Evolutionary conservation across 2,797 vertebrate genomes (phyloP), one percentile per base, ranked within the genome.

Genomic region (Yasuhikotakia modesta): DNA sequence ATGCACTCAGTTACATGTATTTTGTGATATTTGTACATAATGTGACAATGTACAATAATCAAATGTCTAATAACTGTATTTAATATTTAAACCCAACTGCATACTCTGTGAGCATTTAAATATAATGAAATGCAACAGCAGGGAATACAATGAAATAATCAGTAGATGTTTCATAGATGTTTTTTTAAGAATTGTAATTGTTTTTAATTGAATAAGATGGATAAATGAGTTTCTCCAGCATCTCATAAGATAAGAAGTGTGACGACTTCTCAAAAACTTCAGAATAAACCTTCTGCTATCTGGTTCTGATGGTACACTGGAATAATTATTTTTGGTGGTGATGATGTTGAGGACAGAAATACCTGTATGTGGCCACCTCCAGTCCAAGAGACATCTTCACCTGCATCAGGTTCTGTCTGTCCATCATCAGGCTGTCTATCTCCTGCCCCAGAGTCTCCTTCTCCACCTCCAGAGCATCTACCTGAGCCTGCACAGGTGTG

Each of bases 331-430:
- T 27, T 27, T 27, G 27, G 27, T 27, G 27, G 27, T 27, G 27
- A 27, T 27, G 27, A 27, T 27, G 27, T 27, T 27, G 14, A 70
- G 45, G 17, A 61, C 22, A 45, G 24, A 7, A 4, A 12, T 93
- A 99, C 97, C 96, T 96, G 94, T 98, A 98, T 0, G 95, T 95
- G 16, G 94, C 92, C 70, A 98, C 96, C 82, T 99, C 96, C 81
- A 97, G 86, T 63, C 93, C 93, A 76, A 98, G 94, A 53, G 95
- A 95, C 94, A 93, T 94, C 92, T 98, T 96, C 82, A 94, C 88
- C 89, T 96, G 93, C 86, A 92, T 87, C 77, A 98, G 91, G 85
- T 92, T 91, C 82, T 90, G 92, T 80, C 93, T 92, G 80, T 98
- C 94, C 82, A 90, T 91, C 77, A 96, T 74, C 22, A 97, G 84